Conservation (phyloP, 2,888 invertebrate genomes). For the Tinea semifulvella region DNA sequence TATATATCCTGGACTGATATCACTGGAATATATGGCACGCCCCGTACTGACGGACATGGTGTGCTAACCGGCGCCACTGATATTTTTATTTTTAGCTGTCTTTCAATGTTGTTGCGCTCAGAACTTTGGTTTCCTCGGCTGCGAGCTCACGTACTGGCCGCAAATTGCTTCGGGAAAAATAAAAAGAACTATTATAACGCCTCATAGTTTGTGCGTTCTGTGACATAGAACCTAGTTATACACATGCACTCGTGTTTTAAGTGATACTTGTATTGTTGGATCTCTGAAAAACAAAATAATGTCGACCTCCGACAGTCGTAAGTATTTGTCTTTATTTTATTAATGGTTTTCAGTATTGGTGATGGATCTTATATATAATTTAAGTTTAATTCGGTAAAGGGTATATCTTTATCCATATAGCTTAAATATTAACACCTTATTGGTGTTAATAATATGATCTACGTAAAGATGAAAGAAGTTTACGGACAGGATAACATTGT, state of each 20-base stretch:
- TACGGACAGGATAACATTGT: not conserved
- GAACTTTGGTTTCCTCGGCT: constrained; percentile 31
- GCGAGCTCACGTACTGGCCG: constrained; percentile 38
- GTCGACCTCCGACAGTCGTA: not conserved
- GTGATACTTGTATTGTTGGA: constrained; percentile 1
- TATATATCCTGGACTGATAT: not conserved
- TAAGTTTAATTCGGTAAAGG: not conserved
- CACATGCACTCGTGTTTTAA: too few relatives aligned
- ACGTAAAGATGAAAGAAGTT: constrained; percentile 1
- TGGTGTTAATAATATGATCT: not conserved
- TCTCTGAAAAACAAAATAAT: not conserved
- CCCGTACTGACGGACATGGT: constrained; percentile 11
- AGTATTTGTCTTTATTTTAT: too few relatives aligned
- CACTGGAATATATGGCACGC: constrained; percentile 5
- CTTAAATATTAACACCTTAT: constrained; percentile 2
- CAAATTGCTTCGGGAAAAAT: not conserved
- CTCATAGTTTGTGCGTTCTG: not conserved
- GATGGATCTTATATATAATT: not conserved
- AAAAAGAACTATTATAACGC: not conserved
- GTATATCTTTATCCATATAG: not conserved
- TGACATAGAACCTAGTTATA: not conserved
- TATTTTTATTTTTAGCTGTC: constrained; percentile 39
- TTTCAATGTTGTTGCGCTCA: constrained; percentile 31
- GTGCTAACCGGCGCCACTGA: constrained; percentile 26
- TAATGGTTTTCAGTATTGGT: constrained; percentile 2